Evolutionary conservation across 2,888 invertebrate species (phyloP).

Genomic region (Harmothoe impar): DNA sequence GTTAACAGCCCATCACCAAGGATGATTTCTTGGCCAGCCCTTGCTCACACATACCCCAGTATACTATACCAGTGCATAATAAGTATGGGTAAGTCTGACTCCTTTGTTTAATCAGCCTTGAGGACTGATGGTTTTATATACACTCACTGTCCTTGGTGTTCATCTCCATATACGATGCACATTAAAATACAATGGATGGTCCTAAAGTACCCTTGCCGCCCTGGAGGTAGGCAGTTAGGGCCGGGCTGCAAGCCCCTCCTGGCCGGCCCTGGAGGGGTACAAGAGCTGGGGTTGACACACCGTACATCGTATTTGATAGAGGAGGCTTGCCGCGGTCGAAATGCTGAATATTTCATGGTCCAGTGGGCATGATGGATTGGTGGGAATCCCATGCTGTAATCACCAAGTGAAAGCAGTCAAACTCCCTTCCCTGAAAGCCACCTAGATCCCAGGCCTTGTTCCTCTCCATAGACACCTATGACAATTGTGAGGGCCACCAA

Average conservation of each 20-base stretch:
- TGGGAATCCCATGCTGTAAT: background rate
- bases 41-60: background rate
- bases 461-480: background rate
- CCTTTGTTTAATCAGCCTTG: background rate
- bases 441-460: background rate
- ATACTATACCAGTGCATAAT: background rate
- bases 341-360: constrained; percentile 52
- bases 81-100: background rate
- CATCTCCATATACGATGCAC: background rate
- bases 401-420: background rate
- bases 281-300: constrained; percentile 24
- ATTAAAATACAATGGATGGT: constrained; percentile 18
- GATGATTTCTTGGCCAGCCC: no score
- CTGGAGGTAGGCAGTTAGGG: background rate
- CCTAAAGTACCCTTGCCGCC: background rate
- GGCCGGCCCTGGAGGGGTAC: background rate
- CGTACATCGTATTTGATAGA: background rate
- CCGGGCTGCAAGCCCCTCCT: background rate
- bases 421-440: background rate
- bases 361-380: constrained; percentile 37
- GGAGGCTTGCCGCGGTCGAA: background rate
- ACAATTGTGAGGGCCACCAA: background rate
- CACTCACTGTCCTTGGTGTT: background rate
- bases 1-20: no score
- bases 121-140: background rate